Percentiles rank a stretch among this genome's conserved stretches.
Conservation (phyloP, 2,113 vertebrate species). For the Lophura nycthemera region DNA sequence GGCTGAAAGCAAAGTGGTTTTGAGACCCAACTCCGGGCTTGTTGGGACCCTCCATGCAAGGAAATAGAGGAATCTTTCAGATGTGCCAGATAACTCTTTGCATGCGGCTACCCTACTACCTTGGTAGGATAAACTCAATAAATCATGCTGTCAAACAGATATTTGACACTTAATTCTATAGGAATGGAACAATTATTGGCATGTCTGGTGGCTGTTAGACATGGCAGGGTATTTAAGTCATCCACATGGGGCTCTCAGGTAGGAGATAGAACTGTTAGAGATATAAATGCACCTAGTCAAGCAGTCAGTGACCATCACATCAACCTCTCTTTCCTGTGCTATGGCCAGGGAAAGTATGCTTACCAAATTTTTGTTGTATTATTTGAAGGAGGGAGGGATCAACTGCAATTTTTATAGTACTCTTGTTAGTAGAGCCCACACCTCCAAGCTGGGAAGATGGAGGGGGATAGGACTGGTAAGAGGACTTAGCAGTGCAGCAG, state of each 20-base stretch:
- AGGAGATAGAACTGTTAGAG: not conserved
- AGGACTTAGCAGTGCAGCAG: not conserved
- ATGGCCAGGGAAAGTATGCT: not conserved
- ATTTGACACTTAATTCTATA: not conserved
- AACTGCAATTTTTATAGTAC: not conserved
- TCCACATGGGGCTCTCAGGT: not conserved
- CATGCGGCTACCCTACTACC: not conserved
- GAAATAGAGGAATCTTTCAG: not conserved
- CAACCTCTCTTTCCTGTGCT: not conserved
- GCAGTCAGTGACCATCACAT: not conserved
- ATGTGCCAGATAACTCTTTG: not conserved
- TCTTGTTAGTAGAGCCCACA: not conserved
- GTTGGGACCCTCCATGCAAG: not conserved
- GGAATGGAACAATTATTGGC: not conserved
- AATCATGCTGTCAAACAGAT: not conserved
- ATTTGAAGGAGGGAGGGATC: not conserved
- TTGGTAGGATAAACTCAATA: not conserved
- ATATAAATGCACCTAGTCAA: not conserved
- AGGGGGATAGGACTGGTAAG: not conserved
- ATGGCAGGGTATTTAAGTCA: not conserved
- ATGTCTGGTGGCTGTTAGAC: not conserved
- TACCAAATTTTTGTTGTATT: not conserved
- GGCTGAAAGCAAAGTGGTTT: not conserved
- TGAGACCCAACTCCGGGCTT: not conserved
- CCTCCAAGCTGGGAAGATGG: not conserved